Evolutionary conservation across 2,797 vertebrate genomes (phyloP), one percentile per base, ranked within the genome.

Genomic region (Darevskia nairensis): DNA sequence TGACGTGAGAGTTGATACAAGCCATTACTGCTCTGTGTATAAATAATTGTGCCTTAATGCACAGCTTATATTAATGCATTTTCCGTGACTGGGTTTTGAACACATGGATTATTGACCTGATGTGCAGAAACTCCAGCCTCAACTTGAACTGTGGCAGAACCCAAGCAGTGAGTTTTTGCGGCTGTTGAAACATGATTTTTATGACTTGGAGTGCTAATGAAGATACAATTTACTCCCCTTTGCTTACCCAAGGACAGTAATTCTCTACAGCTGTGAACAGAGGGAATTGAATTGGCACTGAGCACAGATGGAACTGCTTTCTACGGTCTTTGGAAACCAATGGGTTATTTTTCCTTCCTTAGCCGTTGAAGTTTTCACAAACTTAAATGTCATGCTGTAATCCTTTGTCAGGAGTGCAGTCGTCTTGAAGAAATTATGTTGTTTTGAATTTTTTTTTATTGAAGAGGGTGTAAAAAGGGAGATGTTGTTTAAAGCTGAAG

Each of bases 51-150:
- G 78, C 72, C 88, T 92, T 94, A 93, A 95, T 92, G 91, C 92
- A 86, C 89, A 89, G 93, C 84, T 95, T 94, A 94, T 82, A 91
- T 92, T 96, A 95, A 95, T 94, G 50, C 66, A 0, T 76, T 88
- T 91, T 94, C 81, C 13, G 61, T 93, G 88, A 84, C 91, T 92
- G 3, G 90, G 95, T 93, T 83, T 89, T 89, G 59, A 86, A 91
- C 92, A 85, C 46, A 90, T 93, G 92, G 92, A 90, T 95, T 94
- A 91, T 83, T 94, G 94, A 95, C 92, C 93, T 89, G 91, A 86
- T 84, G 90, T 10, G 2, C 50, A 66, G 85, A 91, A 91, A 77
- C 15, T 79, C 68, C 76, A 95, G 91, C 89, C 87, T 89, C 50
- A 41, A 25, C 76, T 66, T 83, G 90, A 95, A 86, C 91, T 0